A percentile compares a stretch with the other conserved stretches of the same genome.
Conservation (phyloP, 1,140 invertebrate species). For the Helicoverpa zea region DNA sequence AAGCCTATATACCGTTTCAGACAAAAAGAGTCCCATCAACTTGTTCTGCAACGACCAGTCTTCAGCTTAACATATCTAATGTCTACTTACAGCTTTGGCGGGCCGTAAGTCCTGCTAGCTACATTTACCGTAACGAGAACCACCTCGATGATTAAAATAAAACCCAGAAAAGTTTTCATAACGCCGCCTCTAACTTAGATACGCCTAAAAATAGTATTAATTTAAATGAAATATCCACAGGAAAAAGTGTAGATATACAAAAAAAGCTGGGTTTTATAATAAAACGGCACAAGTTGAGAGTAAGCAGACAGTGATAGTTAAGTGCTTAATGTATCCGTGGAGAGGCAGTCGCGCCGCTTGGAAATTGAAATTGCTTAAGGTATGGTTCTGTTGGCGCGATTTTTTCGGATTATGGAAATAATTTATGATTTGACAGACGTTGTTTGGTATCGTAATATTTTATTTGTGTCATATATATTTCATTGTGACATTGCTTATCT, state of each 20-base stretch:
- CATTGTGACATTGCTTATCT: too few relatives aligned
- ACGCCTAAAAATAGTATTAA: background rate
- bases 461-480: too few relatives aligned
- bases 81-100: too few relatives aligned
- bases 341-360: conserved; percentile 72
- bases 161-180: too few relatives aligned
- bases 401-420: conserved; percentile 4
- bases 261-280: conserved; percentile 67
- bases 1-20: too few relatives aligned
- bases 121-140: too few relatives aligned
- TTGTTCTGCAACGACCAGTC: too few relatives aligned
- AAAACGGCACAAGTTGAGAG: conserved; percentile 73
- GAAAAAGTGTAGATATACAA: background rate
- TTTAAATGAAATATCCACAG: background rate
- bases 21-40: too few relatives aligned
- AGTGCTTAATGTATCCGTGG: conserved; percentile 84
- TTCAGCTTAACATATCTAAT: too few relatives aligned
- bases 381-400: conserved; percentile 48
- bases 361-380: conserved; percentile 84
- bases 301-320: conserved; percentile 84
- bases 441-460: background rate
- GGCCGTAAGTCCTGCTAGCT: too few relatives aligned
- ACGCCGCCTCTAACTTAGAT: too few relatives aligned
- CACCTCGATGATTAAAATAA: too few relatives aligned
- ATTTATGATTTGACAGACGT: background rate